phyloP scores from a whole-genome alignment of 2,113 vertebrate genomes.

The Glaucomys volans region DNA sequence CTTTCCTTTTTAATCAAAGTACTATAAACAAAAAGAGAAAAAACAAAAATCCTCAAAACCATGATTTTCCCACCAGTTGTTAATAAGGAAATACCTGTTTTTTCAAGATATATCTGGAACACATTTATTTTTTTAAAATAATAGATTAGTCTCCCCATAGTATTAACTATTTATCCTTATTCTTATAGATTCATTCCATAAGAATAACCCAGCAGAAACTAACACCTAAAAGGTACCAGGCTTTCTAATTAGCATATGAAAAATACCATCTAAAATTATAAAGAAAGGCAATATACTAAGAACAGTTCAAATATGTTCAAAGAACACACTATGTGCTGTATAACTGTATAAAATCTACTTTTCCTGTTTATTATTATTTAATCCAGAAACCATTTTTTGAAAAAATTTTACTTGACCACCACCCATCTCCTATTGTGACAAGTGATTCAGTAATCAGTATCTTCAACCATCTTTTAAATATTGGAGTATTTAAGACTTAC shows the following conservation, averaged over 20 bases:
- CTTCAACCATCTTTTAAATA: conserved; percentile 59
- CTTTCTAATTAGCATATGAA: conserved; percentile 44
- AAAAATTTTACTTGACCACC: conserved; percentile 74
- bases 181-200: conserved; percentile 18
- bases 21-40: background rate
- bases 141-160: background rate
- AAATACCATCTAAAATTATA: conserved; percentile 5
- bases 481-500: conserved; percentile 29
- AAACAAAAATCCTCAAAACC: conserved; percentile 42
- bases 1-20: conserved; percentile 49
- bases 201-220: conserved; percentile 37
- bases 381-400: conserved; percentile 58
- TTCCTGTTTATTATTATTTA: conserved; percentile 44
- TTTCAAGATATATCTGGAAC: background rate
- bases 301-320: conserved; percentile 26
- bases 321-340: background rate
- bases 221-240: conserved; percentile 36
- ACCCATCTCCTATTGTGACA: conserved; percentile 76
- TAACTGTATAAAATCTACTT: background rate
- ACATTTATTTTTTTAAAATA: conserved; percentile 11
- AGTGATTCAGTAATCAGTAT: conserved; percentile 46
- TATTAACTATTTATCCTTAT: conserved; percentile 19
- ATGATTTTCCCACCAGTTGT: conserved; percentile 19
- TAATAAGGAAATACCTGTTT: conserved; percentile 27
- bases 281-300: conserved; percentile 15